Evolutionary conservation across 2,888 invertebrate genomes (phyloP).

Genomic region (Apoda limacodes): DNA sequence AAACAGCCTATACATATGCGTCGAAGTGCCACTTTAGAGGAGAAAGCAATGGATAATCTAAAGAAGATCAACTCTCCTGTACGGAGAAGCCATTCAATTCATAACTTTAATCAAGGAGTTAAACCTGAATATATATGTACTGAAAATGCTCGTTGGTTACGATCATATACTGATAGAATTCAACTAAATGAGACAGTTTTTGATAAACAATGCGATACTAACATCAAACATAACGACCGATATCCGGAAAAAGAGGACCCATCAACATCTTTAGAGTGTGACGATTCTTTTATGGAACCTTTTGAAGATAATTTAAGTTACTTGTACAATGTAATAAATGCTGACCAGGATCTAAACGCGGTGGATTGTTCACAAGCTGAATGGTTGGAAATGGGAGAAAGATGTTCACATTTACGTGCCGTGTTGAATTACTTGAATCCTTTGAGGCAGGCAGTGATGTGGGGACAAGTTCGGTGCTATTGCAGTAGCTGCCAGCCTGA

Average conservation of each 20-base stretch:
- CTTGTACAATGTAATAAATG: slow-evolving; percentile 36
- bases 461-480: slow-evolving; percentile 49
- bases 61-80: too few species aligned
- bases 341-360: slow-evolving; percentile 35
- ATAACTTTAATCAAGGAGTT: too few species aligned
- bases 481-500: slow-evolving; percentile 46
- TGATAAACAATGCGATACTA: too few species aligned
- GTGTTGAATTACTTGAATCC: slow-evolving; percentile 53
- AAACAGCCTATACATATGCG: too few species aligned
- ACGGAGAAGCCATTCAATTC: too few species aligned
- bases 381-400: slow-evolving; percentile 41
- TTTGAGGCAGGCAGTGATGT: slow-evolving; percentile 41
- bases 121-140: too few species aligned
- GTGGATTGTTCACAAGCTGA: slow-evolving; percentile 38
- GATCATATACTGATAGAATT: too few species aligned
- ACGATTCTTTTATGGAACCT: slow-evolving; percentile 48
- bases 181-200: too few species aligned
- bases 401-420: slow-evolving; percentile 47
- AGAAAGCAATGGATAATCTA: too few species aligned
- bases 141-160: too few species aligned
- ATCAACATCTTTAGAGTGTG: slow-evolving; percentile 46
- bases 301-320: slow-evolving; percentile 46
- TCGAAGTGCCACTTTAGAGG: too few species aligned
- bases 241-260: slow-evolving; percentile 56
- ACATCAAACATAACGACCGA: slow-evolving; percentile 54